These are phyloP conservation scores for Clivina fossor DNA, from an alignment of 2,888 invertebrate genomes.

Conservation along the genomic window DNA sequence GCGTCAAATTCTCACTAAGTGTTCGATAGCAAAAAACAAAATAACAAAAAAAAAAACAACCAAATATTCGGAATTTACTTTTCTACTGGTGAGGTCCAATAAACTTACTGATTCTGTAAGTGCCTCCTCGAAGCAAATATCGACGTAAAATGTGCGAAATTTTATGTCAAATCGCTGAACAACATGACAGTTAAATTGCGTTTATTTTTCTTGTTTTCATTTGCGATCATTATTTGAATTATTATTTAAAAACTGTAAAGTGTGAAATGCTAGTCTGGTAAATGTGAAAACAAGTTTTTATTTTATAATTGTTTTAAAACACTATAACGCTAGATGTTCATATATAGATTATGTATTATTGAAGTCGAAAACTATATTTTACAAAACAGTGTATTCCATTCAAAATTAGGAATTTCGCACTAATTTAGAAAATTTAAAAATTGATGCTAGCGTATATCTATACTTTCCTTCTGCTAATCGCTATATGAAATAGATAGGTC, in stretches of 20 bases:
- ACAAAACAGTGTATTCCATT: slow-evolving; percentile 25
- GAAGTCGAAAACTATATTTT: neutral
- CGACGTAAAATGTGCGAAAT: too few relatives aligned
- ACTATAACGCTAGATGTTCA: neutral
- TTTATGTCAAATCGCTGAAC: too few relatives aligned
- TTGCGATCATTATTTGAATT: neutral
- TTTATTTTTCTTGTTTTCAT: neutral
- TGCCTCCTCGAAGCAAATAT: slow-evolving; percentile 12
- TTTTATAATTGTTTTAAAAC: too few relatives aligned
- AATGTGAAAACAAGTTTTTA: too few relatives aligned
- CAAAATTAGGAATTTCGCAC: slow-evolving; percentile 23
- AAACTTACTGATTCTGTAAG: slow-evolving; percentile 20
- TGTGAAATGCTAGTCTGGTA: neutral
- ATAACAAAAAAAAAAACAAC: too few relatives aligned
- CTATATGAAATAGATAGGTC: slow-evolving; percentile 13
- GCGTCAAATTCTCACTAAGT: slow-evolving; percentile 11
- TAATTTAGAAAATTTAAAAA: slow-evolving; percentile 6
- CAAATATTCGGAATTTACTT: slow-evolving; percentile 10
- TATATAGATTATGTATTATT: slow-evolving; percentile 10
- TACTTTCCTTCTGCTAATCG: slow-evolving; percentile 9
- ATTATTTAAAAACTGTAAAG: neutral
- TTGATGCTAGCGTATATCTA: slow-evolving; percentile 7
- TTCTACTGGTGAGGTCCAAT: slow-evolving; percentile 17
- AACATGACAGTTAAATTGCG: too few relatives aligned
- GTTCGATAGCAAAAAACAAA: slow-evolving; percentile 3